phyloP scores from a whole-genome alignment of 2,797 vertebrate species.

The Astyanax mexicanus region DNA sequence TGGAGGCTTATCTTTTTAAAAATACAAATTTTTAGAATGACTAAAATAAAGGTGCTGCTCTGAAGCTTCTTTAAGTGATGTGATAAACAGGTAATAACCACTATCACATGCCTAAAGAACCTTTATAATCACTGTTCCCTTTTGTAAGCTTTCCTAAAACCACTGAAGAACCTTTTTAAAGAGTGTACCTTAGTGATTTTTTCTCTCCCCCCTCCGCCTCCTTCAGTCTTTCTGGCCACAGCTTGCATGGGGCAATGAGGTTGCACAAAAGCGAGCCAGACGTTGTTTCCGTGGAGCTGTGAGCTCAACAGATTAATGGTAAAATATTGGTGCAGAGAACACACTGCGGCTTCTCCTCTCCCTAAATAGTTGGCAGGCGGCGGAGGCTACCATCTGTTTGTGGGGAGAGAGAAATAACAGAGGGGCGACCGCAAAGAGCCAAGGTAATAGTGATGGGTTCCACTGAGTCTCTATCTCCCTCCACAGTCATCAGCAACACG shows the following conservation, averaged over 20 bases:
- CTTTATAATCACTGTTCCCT: no score
- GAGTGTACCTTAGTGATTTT: neutral
- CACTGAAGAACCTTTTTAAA: neutral
- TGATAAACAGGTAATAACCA: no score
- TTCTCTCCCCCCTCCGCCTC: neutral
- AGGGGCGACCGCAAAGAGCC: conserved; percentile 72
- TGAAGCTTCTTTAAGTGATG: no score
- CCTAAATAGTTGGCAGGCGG: conserved; percentile 72
- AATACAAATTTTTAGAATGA: no score
- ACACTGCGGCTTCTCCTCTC: conserved; percentile 59
- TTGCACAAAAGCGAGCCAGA: conserved; percentile 31
- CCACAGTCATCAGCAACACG: conserved; percentile 66
- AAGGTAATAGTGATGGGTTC: conserved; percentile 79
- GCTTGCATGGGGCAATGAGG: conserved; percentile 5
- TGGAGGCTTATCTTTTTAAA: no score
- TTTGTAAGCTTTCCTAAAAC: neutral
- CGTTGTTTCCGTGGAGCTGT: conserved; percentile 36
- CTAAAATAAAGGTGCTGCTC: no score
- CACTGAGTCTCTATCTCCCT: conserved; percentile 74
- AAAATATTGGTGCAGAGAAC: conserved; percentile 65
- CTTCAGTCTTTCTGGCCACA: conserved; percentile 8
- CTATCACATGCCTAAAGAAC: no score
- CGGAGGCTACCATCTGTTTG: conserved; percentile 74
- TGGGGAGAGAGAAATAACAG: conserved; percentile 71
- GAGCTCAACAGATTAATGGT: conserved; percentile 49